phyloP scores from a whole-genome alignment of 1,140 invertebrate species.

The Olivierus martensii region DNA sequence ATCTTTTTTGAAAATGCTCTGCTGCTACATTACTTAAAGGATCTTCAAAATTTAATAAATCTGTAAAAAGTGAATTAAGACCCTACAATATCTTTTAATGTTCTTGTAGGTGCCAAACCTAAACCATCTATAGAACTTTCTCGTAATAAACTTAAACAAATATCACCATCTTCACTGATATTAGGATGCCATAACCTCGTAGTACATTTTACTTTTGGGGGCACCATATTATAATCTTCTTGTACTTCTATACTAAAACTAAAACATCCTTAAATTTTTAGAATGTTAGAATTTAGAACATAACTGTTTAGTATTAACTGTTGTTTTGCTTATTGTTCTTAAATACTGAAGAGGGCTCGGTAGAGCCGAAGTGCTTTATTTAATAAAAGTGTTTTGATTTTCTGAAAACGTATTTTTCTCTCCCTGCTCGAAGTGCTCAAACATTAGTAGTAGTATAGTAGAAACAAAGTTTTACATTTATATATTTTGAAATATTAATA shows the following conservation, averaged over 20 bases:
- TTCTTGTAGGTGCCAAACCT: conserved; percentile 83
- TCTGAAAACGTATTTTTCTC: no score
- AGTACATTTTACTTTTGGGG: conserved; percentile 76
- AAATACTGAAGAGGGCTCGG: no score
- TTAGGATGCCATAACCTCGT: conserved; percentile 94
- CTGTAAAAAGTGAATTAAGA: conserved; percentile 80
- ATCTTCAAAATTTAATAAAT: conserved; percentile 89
- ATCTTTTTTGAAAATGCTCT: conserved; percentile 65
- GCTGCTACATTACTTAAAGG: conserved; percentile 84
- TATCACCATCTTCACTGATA: conserved; percentile 86
- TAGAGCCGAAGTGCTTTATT: no score
- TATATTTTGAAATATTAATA: no score
- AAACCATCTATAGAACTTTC: conserved; percentile 85
- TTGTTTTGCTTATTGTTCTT: no score
- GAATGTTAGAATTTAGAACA: no score
- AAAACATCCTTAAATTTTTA: conserved; percentile 74
- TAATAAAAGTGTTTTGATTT: no score
- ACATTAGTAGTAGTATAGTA: no score
- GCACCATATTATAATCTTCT: conserved; percentile 94
- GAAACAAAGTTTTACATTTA: no score
- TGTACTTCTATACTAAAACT: conserved; percentile 71
- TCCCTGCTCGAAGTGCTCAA: no score
- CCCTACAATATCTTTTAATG: conserved; percentile 89
- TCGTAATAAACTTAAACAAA: conserved; percentile 79
- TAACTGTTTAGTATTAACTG: no score